Percentiles rank a stretch among this genome's conserved stretches.
phyloP scores from a whole-genome alignment of 2,113 vertebrate genomes.

The Macrotis lagotis region DNA sequence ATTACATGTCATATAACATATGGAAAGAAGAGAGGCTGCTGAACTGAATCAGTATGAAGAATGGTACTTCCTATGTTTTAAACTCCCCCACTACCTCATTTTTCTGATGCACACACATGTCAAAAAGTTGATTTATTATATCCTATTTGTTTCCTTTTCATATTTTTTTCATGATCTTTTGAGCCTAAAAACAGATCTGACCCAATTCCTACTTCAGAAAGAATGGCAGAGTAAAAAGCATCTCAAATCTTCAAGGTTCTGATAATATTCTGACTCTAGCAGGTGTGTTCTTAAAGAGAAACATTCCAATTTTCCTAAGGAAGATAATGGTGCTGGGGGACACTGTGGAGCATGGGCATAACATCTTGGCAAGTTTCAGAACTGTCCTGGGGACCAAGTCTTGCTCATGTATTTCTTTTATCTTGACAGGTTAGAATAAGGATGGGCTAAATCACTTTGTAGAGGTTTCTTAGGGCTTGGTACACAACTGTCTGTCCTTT shows the following conservation, averaged over 20 bases:
- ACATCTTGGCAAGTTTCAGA: background rate
- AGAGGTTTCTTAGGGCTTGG: background rate
- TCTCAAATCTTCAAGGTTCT: background rate
- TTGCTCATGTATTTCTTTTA: too few species aligned
- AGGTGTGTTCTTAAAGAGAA: background rate
- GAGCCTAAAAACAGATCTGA: constrained; percentile 32
- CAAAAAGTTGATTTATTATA: constrained; percentile 13
- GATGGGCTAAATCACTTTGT: background rate
- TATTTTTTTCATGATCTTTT: constrained; percentile 35
- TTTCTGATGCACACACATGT: background rate
- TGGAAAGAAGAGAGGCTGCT: background rate
- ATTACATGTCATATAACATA: background rate
- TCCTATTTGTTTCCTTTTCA: constrained; percentile 39
- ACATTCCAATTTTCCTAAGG: background rate
- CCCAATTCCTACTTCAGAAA: constrained; percentile 43
- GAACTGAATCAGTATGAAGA: background rate
- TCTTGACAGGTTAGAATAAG: background rate
- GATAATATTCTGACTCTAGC: background rate
- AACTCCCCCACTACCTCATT: background rate
- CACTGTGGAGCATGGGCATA: too few species aligned
- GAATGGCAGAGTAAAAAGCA: constrained; percentile 12
- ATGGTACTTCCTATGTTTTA: background rate
- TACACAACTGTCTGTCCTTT: background rate
- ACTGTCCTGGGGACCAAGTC: too few species aligned
- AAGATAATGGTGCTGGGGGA: background rate